Evolutionary conservation across 2,888 invertebrate species (phyloP), one percentile per base, ranked within the genome.

Genomic region (Lepidochitona cinerea): DNA sequence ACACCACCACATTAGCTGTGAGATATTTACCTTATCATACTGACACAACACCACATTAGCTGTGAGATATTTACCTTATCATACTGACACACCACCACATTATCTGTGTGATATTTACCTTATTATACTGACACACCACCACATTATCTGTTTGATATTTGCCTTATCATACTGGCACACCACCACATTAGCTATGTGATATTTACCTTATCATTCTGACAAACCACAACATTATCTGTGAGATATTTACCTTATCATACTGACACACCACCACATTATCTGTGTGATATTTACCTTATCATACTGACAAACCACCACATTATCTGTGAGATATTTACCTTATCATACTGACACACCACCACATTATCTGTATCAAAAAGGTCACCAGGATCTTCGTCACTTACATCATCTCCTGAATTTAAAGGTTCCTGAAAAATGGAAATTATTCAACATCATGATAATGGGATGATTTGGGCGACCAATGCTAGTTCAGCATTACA

Each of bases 271-370:
- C 41, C 9, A 41, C 41, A 41, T 41, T 41, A 41, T 41, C 41
- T 41, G 41, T 41, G 18, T 41, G 9, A 41, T 12, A 41, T 18
- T 41, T 9, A 41, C 41, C 41, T 41, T 9, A 41, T 41, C 41
- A 41, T 41, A 41, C 41, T 41, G 41, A 41, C 41, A 41, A 12
- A 41, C 41, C 18, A 41, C 41, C 9, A 41, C 41, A 41, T 41
- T 41, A 41, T 41, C 41, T 41, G 41, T 41, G 9, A 12, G n/a
- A n/a, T n/a, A n/a, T 81, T 78, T 90, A 96, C 96, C 93, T 99
- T 99, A 92, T 99, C 99, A 92, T 99, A 99, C 92, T 99, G 99
- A 91, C 99, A 99, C 75, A 99, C 99, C 77, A 99, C 97, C 74
- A 99, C 98, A 93, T 99, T 99, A 85, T 99, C 99, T 54, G 99